phyloP scores from a whole-genome alignment of 92 coral and sea anemone genomes.

The Chrysogorgia sp. region DNA sequence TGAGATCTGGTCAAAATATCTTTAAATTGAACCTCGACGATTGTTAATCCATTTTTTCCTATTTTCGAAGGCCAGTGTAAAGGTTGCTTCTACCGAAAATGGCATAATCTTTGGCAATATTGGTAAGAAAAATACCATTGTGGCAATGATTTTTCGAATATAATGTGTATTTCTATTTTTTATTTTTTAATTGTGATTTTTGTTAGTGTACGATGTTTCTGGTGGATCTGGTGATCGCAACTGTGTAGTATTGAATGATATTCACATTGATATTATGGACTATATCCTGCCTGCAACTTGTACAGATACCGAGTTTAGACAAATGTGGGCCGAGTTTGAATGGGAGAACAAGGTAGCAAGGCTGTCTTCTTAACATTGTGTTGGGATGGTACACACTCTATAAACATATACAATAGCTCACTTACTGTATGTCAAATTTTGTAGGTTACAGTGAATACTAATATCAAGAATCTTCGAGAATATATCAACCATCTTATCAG shows the following conservation, averaged over 20 bases:
- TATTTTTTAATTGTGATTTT: background rate
- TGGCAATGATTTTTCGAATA: background rate
- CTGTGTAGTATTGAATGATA: slow-evolving; percentile 95
- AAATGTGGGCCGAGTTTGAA: slow-evolving; percentile 99
- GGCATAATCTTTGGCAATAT: slow-evolving; percentile 98
- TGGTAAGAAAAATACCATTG: slow-evolving; percentile 57
- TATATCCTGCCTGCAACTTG: slow-evolving; percentile 97
- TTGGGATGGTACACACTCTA: background rate
- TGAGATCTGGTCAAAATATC: background rate
- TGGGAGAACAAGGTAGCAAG: slow-evolving; percentile 93
- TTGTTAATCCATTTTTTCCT: background rate
- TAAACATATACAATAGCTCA: background rate
- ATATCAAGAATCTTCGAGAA: slow-evolving; percentile 81
- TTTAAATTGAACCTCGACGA: background rate
- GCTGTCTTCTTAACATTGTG: background rate
- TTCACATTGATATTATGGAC: slow-evolving; percentile 99
- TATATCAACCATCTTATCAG: slow-evolving; percentile 85
- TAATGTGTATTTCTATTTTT: background rate
- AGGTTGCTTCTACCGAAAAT: slow-evolving; percentile 97
- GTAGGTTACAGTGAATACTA: slow-evolving; percentile 97
- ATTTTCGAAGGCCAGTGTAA: slow-evolving; percentile 84
- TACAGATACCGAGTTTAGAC: slow-evolving; percentile 99
- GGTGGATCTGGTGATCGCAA: slow-evolving; percentile 99
- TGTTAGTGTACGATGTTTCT: slow-evolving; percentile 87
- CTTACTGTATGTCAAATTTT: background rate